These are phyloP conservation scores for Helostoma temminkii DNA, from an alignment of 2,797 vertebrate species.

Conservation along the genomic window DNA sequence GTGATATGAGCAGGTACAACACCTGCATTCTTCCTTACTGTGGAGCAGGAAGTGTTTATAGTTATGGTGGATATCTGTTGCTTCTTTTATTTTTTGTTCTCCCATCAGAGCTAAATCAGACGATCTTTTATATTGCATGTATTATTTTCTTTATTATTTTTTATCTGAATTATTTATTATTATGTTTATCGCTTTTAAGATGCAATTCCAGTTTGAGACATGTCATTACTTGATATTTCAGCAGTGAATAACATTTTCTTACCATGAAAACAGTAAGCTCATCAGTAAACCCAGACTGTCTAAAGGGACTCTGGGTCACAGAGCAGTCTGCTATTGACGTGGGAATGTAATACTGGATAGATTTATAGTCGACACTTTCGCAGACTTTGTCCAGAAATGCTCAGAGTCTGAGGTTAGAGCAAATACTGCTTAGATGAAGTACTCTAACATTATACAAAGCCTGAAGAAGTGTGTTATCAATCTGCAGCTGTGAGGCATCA, in stretches of 20 bases:
- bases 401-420: conserved; percentile 13
- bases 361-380: conserved; percentile 10
- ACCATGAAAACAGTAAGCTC: background rate
- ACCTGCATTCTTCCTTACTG: conserved; percentile 50
- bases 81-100: background rate
- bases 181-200: background rate
- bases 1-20: conserved; percentile 30
- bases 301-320: conserved; percentile 20
- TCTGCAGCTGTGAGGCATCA: conserved; percentile 60
- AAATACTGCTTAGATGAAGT: background rate
- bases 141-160: background rate
- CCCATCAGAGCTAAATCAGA: background rate
- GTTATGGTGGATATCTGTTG: conserved; percentile 7
- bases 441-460: conserved; percentile 21
- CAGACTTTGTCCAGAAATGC: background rate
- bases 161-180: too few species aligned
- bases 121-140: background rate
- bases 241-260: background rate
- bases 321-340: conserved; percentile 13
- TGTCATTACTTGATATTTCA: background rate
- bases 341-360: conserved; percentile 26
- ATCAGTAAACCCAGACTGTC: conserved; percentile 16
- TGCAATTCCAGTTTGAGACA: background rate
- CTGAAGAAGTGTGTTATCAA: conserved; percentile 31
- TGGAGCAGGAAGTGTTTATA: conserved; percentile 25